phyloP scores from a whole-genome alignment of 2,113 vertebrate species.

The Falcunculus frontatus region DNA sequence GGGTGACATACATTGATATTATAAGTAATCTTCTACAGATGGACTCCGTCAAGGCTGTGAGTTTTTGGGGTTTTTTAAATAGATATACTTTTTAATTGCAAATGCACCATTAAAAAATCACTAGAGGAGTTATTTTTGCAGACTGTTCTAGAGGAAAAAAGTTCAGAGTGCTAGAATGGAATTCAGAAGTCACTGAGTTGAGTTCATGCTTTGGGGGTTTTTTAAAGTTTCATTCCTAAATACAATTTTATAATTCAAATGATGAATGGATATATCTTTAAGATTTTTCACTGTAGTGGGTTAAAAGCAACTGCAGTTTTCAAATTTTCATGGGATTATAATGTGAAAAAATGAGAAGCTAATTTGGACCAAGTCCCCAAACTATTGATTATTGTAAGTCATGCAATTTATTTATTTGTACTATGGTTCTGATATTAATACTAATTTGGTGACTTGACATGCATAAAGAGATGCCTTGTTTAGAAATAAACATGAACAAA shows the following conservation, averaged over 20 bases:
- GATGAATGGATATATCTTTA: neutral
- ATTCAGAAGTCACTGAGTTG: neutral
- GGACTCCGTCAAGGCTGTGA: neutral
- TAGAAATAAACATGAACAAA: neutral
- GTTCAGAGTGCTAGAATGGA: neutral
- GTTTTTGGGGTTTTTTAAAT: accelerated
- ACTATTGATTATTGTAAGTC: neutral
- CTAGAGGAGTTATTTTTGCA: neutral
- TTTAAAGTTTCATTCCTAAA: neutral
- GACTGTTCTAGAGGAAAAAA: neutral
- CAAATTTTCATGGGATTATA: neutral
- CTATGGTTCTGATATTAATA: neutral
- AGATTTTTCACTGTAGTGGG: neutral
- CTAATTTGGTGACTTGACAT: neutral
- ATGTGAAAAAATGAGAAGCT: neutral
- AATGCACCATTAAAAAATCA: neutral
- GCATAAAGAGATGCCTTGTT: neutral
- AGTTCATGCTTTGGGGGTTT: neutral
- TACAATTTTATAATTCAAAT: neutral
- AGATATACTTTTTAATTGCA: neutral
- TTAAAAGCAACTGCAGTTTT: neutral
- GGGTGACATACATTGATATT: neutral
- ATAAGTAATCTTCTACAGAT: neutral
- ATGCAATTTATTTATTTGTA: neutral
- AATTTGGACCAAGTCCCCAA: neutral